These are phyloP conservation scores for Anagrus nilaparvatae DNA, from an alignment of 1,140 invertebrate genomes.

Conservation along the genomic window DNA sequence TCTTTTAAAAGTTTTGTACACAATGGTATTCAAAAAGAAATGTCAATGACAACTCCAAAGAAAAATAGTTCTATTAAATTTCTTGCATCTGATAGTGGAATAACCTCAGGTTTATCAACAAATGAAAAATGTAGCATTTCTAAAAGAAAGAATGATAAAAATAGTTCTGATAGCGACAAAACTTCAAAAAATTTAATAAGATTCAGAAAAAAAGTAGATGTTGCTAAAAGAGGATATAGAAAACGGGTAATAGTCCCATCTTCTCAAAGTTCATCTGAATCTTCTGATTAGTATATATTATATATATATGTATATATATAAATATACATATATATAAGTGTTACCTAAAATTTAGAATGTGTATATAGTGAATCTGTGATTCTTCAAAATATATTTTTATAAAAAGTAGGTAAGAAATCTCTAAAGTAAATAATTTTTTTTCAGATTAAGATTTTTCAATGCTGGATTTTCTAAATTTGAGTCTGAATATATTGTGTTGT, in stretches of 20 bases:
- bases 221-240: conserved; percentile 28
- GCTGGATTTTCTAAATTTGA: too few species aligned
- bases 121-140: conserved; percentile 17
- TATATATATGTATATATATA: neutral
- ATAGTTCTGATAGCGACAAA: conserved; percentile 30
- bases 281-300: conserved; percentile 26
- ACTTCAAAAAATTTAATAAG: conserved; percentile 24
- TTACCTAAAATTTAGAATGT: conserved; percentile 17
- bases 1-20: neutral
- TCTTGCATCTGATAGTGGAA: conserved; percentile 33
- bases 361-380: conserved; percentile 35
- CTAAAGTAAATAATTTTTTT: too few species aligned
- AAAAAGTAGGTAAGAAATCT: too few species aligned
- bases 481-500: too few species aligned
- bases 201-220: conserved; percentile 30
- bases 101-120: conserved; percentile 31
- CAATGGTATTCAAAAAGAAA: conserved; percentile 10
- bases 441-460: too few species aligned
- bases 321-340: conserved; percentile 1
- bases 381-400: conserved; percentile 32
- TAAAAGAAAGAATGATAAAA: conserved; percentile 14
- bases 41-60: conserved; percentile 22
- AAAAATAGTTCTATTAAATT: too few species aligned
- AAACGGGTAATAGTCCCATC: conserved; percentile 22
- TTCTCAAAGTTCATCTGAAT: conserved; percentile 25